These are phyloP conservation scores for Schizaphis graminum DNA, from an alignment of 2,888 invertebrate species.

Conservation along the genomic window DNA sequence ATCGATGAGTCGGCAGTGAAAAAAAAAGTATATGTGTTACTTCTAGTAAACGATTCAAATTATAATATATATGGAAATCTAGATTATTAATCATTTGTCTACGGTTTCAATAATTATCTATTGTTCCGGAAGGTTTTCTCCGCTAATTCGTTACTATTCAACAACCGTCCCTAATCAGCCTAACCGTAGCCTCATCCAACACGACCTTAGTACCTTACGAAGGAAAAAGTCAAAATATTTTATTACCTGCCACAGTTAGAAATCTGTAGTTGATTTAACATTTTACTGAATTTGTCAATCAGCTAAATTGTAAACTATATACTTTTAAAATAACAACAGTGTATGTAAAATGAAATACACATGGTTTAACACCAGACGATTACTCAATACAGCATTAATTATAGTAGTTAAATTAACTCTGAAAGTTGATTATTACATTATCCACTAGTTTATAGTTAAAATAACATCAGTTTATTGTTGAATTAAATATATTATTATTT, in stretches of 20 bases:
- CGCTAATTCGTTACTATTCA: conserved; percentile 56
- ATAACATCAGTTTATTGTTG: too few relatives aligned
- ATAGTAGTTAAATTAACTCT: too few relatives aligned
- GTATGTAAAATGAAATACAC: too few relatives aligned
- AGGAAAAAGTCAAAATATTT: conserved; percentile 24
- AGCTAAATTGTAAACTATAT: too few relatives aligned
- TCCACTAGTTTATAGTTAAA: too few relatives aligned
- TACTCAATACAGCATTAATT: too few relatives aligned
- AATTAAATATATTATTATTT: too few relatives aligned
- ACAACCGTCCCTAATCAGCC: conserved; percentile 44
- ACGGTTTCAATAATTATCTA: conserved; percentile 25
- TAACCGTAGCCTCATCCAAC: conserved; percentile 24
- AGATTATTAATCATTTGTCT: conserved; percentile 33
- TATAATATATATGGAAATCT: neutral
- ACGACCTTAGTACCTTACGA: conserved; percentile 3
- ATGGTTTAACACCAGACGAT: too few relatives aligned
- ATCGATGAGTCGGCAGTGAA: neutral
- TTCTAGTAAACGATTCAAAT: conserved; percentile 1
- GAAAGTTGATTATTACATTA: too few relatives aligned
- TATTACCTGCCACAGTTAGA: neutral
- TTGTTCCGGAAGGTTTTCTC: conserved; percentile 53
- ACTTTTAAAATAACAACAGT: too few relatives aligned
- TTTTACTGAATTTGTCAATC: too few relatives aligned
- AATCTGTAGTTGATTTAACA: too few relatives aligned
- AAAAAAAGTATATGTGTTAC: neutral